Evolutionary conservation across 2,113 vertebrate genomes (phyloP), one percentile per base, ranked within the genome.

Genomic region (Hippopotamus amphibius): DNA sequence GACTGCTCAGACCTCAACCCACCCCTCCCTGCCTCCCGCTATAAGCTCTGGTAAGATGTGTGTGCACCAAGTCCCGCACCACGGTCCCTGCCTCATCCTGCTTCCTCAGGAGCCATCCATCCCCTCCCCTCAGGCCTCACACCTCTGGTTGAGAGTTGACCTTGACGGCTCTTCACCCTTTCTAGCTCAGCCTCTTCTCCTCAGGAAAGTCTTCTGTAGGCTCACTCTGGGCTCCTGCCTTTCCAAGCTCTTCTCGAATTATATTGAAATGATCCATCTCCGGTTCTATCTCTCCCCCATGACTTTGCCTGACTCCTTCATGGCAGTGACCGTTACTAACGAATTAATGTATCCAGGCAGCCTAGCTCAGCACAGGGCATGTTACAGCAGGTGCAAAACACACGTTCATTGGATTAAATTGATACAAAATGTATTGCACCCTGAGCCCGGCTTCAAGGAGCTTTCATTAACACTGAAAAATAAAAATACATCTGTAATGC

Each of bases 271-370:
- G 26, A 26, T 66, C 46, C 22, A 7, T 61, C 57, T 69, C 15
- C 14, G 33, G 9, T 37, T 93, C 48, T 37, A 0, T 61, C 41
- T 79, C 68, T 88, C 53, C 50, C 22, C 37, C 14, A 50, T 3
- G 12, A 37, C 33, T 71, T 28, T 55, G 15, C 74, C 43, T n/a
- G 15, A 5, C 7, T 71, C 19, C 66, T 88, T 81, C 71, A 83
- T 1, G 16, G 6, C 43, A 2, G 61, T 30, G n/a, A 77, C 72
- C 5, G 0, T 82, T 10, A 22, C 57, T 65, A 48, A 71, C 0
- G 3, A 7, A n/a, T 74, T 33, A 14, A 24, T 0, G 0, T 14
- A 19, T 6, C 59, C 28, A 6, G 0, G 1, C 8, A 6, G 15
- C 71, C 55, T n/a, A 26, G 16, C 79, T 41, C 71, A 59, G 33